Evolutionary conservation across 2,797 vertebrate genomes (phyloP).

Genomic region (Simalia tracyae): DNA sequence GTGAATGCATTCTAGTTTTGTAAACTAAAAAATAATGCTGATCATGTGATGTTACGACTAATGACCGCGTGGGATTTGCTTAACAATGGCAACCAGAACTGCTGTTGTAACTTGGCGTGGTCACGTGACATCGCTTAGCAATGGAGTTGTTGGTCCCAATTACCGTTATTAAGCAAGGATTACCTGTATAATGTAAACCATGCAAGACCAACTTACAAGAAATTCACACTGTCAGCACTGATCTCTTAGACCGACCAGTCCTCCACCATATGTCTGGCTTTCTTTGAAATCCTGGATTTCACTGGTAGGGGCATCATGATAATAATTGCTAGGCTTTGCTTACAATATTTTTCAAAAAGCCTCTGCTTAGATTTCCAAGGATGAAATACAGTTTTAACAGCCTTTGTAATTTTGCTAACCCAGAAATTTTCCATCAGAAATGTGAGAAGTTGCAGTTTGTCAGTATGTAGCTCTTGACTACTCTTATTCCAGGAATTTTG

Average conservation of each 20-base stretch:
- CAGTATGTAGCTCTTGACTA: neutral
- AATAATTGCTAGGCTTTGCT: neutral
- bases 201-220: neutral
- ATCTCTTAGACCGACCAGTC: neutral
- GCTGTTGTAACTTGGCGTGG: neutral
- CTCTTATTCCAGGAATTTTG: neutral
- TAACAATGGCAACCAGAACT: neutral
- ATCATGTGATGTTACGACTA: neutral
- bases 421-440: neutral
- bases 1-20: neutral
- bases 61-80: neutral
- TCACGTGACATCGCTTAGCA: neutral
- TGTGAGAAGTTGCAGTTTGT: neutral
- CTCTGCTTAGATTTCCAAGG: neutral
- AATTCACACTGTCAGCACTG: neutral
- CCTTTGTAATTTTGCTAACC: neutral
- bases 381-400: neutral
- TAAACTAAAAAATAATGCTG: neutral
- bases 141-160: neutral
- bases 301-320: neutral
- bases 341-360: neutral
- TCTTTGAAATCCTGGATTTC: neutral
- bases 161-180: neutral
- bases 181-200: neutral
- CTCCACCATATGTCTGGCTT: rapidly evolving